Evolutionary conservation across 1,140 invertebrate genomes (phyloP).

Genomic region (Sinella curviseta): DNA sequence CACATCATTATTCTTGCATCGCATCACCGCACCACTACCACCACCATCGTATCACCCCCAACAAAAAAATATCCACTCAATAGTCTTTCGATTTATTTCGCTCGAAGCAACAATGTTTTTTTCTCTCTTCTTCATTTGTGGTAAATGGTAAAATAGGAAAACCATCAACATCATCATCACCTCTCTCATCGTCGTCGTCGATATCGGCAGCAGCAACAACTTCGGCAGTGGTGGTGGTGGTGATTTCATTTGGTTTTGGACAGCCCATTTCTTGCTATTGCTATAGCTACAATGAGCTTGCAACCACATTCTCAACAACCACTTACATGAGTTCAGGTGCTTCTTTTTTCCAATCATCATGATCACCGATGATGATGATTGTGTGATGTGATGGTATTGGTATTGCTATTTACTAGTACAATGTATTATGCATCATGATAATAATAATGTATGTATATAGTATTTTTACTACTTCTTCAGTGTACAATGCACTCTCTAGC

Average conservation of each 20-base stretch:
- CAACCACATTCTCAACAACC: no score
- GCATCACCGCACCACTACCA: neutral
- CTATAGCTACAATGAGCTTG: neutral
- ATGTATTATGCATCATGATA: neutral
- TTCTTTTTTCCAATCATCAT: constrained; percentile 3
- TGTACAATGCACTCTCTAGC: constrained; percentile 17
- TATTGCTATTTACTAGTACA: neutral
- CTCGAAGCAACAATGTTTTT: constrained; percentile 22
- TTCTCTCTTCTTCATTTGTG: neutral
- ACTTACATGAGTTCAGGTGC: neutral
- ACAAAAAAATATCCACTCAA: constrained; percentile 6
- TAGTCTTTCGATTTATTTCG: constrained; percentile 22
- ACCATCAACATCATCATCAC: no score
- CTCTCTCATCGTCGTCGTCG: neutral
- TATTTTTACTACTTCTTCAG: neutral
- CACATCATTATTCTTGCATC: constrained; percentile 7
- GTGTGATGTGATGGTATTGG: neutral
- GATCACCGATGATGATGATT: neutral
- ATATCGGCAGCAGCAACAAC: neutral
- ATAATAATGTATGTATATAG: neutral
- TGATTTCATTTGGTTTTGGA: constrained; percentile 22
- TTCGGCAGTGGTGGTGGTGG: neutral
- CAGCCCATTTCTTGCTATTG: constrained; percentile 13
- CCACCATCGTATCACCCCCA: neutral
- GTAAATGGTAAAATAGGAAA: neutral